Percentiles rank a stretch among this genome's conserved stretches.
Conservation (phyloP, 2,888 invertebrate species). For the Troglohyphantes excavatus region DNA sequence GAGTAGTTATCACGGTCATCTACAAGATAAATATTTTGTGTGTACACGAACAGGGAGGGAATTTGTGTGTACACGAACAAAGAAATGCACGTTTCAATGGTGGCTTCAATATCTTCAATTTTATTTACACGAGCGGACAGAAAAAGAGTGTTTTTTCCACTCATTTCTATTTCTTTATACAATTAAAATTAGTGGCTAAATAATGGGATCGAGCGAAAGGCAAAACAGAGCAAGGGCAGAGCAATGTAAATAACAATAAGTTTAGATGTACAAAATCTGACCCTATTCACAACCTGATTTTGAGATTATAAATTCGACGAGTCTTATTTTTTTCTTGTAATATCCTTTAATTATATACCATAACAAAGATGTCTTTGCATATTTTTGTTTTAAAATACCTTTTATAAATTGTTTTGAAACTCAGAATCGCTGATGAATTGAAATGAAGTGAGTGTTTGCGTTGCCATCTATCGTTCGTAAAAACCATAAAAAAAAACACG, state of each 20-base stretch:
- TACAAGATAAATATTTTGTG: conserved; percentile 23
- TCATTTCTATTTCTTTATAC: conserved; percentile 13
- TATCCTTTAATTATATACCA: too few relatives aligned
- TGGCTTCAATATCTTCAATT: background rate
- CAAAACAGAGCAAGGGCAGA: background rate
- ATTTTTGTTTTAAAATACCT: too few relatives aligned
- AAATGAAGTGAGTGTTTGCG: too few relatives aligned
- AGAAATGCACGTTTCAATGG: conserved; percentile 51
- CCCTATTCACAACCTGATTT: too few relatives aligned
- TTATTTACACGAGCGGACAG: conserved; percentile 31
- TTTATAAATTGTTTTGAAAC: too few relatives aligned
- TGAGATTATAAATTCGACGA: too few relatives aligned
- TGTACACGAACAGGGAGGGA: too few relatives aligned
- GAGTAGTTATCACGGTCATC: conserved; percentile 5
- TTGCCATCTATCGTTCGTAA: too few relatives aligned
- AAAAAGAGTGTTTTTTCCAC: conserved; percentile 8
- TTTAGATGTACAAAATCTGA: background rate
- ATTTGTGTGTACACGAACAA: conserved; percentile 60
- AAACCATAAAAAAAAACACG: too few relatives aligned
- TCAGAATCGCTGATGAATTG: too few relatives aligned
- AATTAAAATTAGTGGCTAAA: background rate
- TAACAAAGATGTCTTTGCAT: too few relatives aligned
- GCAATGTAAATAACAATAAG: background rate
- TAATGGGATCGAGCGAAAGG: background rate
- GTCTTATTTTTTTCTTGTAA: too few relatives aligned